Evolutionary conservation across 2,888 invertebrate species (phyloP).

Genomic region (Phania funesta): DNA sequence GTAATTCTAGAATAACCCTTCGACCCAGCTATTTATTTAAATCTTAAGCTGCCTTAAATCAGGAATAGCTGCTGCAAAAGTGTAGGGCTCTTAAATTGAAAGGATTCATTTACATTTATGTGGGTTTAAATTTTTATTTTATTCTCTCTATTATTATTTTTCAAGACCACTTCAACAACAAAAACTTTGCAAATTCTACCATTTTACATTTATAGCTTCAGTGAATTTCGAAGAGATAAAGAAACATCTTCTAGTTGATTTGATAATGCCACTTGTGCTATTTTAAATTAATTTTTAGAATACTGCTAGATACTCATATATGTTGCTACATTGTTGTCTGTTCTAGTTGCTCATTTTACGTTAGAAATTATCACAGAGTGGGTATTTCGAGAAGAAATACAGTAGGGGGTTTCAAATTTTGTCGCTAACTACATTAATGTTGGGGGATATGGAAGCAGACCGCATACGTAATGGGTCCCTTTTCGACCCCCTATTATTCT

Average conservation of each 20-base stretch:
- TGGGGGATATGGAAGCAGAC: no score
- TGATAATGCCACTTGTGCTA: slow-evolving; percentile 33
- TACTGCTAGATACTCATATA: neutral
- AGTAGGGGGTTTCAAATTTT: neutral
- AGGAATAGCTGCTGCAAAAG: neutral
- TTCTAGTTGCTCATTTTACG: neutral
- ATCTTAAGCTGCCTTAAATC: neutral
- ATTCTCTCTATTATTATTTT: slow-evolving; percentile 2
- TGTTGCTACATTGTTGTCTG: neutral
- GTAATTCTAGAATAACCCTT: no score
- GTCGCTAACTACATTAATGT: no score
- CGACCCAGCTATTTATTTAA: neutral
- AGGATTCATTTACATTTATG: slow-evolving; percentile 25
- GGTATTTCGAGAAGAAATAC: neutral
- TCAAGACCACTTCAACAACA: neutral
- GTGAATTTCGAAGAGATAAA: neutral
- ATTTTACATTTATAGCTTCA: slow-evolving; percentile 9
- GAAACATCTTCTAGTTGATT: slow-evolving; percentile 49
- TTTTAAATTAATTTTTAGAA: neutral
- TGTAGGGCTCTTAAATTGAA: neutral
- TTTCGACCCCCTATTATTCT: no score
- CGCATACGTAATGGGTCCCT: no score
- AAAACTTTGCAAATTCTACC: neutral
- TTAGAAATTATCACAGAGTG: neutral
- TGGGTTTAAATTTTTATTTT: slow-evolving; percentile 2